A percentile compares a stretch with the other conserved stretches of the same genome.
These are phyloP conservation scores for Lucinisca nassula DNA, from an alignment of 2,888 invertebrate species.

Conservation along the genomic window DNA sequence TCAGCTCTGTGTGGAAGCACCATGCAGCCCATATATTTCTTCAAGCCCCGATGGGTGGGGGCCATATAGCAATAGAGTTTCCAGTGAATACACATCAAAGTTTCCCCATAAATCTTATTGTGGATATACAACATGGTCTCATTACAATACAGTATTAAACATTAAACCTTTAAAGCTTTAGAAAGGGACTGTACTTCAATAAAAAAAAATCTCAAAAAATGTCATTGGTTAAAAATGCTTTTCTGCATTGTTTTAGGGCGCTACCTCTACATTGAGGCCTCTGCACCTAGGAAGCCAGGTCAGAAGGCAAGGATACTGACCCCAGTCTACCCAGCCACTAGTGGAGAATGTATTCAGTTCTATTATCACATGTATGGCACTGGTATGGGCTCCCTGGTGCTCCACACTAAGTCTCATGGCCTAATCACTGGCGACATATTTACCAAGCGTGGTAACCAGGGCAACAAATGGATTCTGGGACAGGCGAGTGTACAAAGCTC, in stretches of 20 bases:
- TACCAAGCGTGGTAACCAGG: constrained; percentile 78
- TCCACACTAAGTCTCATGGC: constrained; percentile 75
- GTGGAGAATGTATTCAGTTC: constrained; percentile 83
- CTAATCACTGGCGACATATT: constrained; percentile 68
- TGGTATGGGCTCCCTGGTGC: constrained; percentile 78
- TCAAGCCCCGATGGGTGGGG: too few relatives aligned
- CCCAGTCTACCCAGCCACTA: constrained; percentile 74
- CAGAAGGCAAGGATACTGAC: constrained; percentile 89
- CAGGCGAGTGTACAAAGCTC: constrained; percentile 74
- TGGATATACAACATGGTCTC: too few relatives aligned
- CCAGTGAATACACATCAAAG: too few relatives aligned
- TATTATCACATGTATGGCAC: constrained; percentile 85
- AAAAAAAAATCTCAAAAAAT: too few relatives aligned
- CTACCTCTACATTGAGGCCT: constrained; percentile 79
- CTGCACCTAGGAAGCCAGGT: constrained; percentile 90
- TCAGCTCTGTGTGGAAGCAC: too few relatives aligned
- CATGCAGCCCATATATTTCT: too few relatives aligned
- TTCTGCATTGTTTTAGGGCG: constrained; percentile 71
- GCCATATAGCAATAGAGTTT: too few relatives aligned
- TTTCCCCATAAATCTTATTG: too few relatives aligned
- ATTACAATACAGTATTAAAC: too few relatives aligned
- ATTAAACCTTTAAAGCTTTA: too few relatives aligned
- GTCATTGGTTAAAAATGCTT: too few relatives aligned
- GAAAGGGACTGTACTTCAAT: too few relatives aligned
- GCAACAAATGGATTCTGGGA: constrained; percentile 81